Base-by-base conservation (phyloP, 92 coral and sea anemone species). In the Paramuricea clavata region DNA sequence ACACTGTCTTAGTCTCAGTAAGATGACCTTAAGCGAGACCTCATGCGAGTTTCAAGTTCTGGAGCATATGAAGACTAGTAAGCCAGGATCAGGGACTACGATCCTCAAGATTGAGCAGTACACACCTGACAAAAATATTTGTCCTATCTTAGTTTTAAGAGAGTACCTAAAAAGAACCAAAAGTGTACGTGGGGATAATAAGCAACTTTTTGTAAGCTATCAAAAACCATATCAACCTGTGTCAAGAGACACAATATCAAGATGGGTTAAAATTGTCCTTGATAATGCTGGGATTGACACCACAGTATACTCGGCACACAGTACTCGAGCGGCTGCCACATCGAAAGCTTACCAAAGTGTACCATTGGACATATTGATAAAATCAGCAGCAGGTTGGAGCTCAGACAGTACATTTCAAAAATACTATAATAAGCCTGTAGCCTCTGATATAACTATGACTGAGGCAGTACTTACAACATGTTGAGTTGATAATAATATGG, bases 61-160 rank as follows among this genome's bases (percentile, higher is more conserved):
- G 41, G 92, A 88, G 65, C 94, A 91, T 82, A 85, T 79, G 23
- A 88, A 91, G 81, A 91, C 93, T 39, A 88, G 92, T 86, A 88
- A 82, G 79, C 94, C 93, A 31, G 87, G 74, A 74, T 57, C 35
- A 27, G 22, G 76, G 83, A 35, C 77, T 59, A 75, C 83, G 36
- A 35, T 84, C 21, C 49, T 90, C 39, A 65, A 82, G 44, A 62
- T 91, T 49, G 72, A 74, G 32, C 75, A 87, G 78, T 91, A 72
- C 60, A 65, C 35, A 59, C 86, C 85, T 49, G 91, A 91, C 88
- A 81, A 33, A 30, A 52, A 77, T 27, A 27, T 85, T 52, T 87
- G 85, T 49, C 56, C 77, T 26, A 47, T 72, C 17, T 43, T 28
- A 33, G 52, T 13, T 42, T n/a, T 70, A 67, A 26, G 39, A 15